A percentile compares a stretch with the other conserved stretches of the same genome.
Conservation (phyloP, 30 jellyfish, hydroid and myxozoan species). For the Aurelia aurita complex sp. Pacific region DNA sequence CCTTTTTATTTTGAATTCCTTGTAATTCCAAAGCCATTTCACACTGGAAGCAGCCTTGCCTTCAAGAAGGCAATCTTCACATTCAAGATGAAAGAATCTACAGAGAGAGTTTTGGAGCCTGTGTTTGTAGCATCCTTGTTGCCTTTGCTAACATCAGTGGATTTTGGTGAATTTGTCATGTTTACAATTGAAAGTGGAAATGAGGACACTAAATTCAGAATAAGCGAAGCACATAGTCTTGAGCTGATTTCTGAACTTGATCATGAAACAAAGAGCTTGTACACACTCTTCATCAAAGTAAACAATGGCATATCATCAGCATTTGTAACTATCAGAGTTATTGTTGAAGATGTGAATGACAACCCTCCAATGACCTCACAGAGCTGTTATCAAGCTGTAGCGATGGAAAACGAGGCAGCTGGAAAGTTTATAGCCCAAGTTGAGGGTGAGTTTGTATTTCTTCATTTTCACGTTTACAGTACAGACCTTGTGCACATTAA, state of each 20-base stretch:
- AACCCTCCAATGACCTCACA: constrained; percentile 92
- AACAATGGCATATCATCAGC: constrained; percentile 78
- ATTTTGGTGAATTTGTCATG: constrained; percentile 10
- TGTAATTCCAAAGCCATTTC: constrained; percentile 21
- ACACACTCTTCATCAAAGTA: constrained; percentile 57
- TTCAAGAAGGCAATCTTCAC: constrained; percentile 38
- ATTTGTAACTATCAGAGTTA: constrained; percentile 25
- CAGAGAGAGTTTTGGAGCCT: constrained; percentile 6
- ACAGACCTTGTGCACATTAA: no score
- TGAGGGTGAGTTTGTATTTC: constrained; percentile 51
- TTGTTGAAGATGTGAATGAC: constrained; percentile 76
- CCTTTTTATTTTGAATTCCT: neutral
- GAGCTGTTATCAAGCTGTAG: constrained; percentile 85
- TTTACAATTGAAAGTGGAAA: constrained; percentile 82
- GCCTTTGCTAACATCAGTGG: neutral
- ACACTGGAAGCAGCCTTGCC: neutral
- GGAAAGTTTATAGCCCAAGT: constrained; percentile 47
- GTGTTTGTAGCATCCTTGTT: neutral
- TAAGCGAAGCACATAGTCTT: constrained; percentile 5
- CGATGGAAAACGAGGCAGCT: constrained; percentile 50
- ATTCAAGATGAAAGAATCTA: constrained; percentile 20
- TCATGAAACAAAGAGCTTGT: constrained; percentile 62
- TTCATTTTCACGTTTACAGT: no score
- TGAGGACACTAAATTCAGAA: constrained; percentile 49
- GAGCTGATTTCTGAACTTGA: constrained; percentile 60